Evolutionary conservation across 2,113 vertebrate species (phyloP), one percentile per base, ranked within the genome.

Genomic region (Lipophrys pholis): DNA sequence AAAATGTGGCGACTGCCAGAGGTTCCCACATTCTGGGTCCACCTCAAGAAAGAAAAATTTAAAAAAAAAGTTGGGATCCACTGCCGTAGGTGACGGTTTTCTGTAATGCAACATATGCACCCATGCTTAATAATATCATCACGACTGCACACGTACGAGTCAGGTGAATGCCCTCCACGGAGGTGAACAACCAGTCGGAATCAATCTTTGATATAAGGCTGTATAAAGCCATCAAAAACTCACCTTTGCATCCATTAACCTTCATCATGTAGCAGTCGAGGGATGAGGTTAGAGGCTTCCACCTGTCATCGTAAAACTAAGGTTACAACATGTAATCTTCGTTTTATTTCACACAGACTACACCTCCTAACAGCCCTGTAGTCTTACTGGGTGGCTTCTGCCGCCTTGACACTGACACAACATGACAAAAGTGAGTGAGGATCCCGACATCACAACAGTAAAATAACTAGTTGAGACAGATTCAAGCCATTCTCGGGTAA

Each of bases 321-420:
- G 67, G 46, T 84, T 80, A 82, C 62, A 85, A 72, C 59, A 39
- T 80, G 57, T 83, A 80, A 87, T 82, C 73, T 76, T 76, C 58
- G 16, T 81, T 86, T 81, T 60, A 72, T 76, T 76, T 74, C 53
- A 68, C 78, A 57, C 40, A 11, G 63, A 35, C 55, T 60, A 60
- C 55, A 50, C 76, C 67, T 39, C 55, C 69, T 73, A 78, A 73
- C 48, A 54, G 7, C 68, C 49, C 40, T 42, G 64, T 49, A 15
- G 68, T 72, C 38, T 53, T 11, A 36, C n/a, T 45, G 75, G 14
- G 76, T 16, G 15, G 21, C 46, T 21, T 49, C 49, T 12, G 16
- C 60, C 54, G 55, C 42, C 40, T 53, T 61, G 69, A 82, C 39
- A 38, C 4, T 78, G 77, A 82, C 69, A 45, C 55, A 49, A 56